Evolutionary conservation across 2,797 vertebrate genomes (phyloP).

Genomic region (Falco novaeseelandiae): DNA sequence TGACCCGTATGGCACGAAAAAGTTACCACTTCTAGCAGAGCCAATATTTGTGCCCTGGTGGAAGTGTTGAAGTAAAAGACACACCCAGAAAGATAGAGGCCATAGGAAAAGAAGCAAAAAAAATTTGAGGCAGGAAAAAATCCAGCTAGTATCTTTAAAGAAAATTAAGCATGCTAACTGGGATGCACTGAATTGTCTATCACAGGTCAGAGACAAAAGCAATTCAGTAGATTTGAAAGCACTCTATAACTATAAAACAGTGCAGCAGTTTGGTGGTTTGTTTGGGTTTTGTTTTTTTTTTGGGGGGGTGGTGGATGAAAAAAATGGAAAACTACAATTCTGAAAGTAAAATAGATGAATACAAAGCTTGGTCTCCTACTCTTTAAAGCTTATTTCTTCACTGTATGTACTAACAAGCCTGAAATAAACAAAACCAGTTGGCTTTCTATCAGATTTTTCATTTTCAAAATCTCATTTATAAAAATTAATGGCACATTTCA

Average conservation of each 20-base stretch:
- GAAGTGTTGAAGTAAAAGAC: background rate
- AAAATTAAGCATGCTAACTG: background rate
- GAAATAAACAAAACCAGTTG: background rate
- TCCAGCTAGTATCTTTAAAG: background rate
- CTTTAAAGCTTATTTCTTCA: background rate
- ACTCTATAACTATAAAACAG: background rate
- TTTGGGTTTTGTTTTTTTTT: no score
- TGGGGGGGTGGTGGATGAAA: background rate
- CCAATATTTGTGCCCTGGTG: background rate
- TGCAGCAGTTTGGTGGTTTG: background rate
- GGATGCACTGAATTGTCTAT: background rate
- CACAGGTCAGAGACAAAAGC: background rate
- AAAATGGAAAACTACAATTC: background rate
- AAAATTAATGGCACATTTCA: background rate
- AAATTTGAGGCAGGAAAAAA: background rate
- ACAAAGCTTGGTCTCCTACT: background rate
- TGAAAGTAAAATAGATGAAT: background rate
- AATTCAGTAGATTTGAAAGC: background rate
- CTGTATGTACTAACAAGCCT: background rate
- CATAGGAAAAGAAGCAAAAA: background rate
- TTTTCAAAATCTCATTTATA: background rate
- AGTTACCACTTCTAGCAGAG: background rate
- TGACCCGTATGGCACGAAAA: background rate
- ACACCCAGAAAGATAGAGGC: background rate
- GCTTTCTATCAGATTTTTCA: background rate